A percentile compares a stretch with the other conserved stretches of the same genome.
Evolutionary conservation across 1,140 invertebrate genomes (phyloP).

Genomic region (Brachionus paranguensis): DNA sequence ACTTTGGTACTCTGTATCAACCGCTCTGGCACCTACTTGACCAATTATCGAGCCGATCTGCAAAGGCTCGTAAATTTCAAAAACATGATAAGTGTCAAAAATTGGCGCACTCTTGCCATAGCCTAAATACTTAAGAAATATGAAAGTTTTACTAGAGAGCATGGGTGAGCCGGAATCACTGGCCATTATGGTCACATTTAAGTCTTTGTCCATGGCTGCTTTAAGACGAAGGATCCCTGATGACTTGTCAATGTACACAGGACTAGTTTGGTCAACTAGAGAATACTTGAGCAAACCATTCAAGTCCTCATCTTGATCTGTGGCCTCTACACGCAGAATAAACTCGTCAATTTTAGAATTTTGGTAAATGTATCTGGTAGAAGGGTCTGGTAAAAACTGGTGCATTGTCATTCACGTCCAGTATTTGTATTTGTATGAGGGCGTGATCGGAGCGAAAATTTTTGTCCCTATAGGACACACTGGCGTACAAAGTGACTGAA

Average conservation of each 20-base stretch:
- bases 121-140: background rate
- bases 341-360: background rate
- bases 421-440: conserved; percentile 19
- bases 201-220: background rate
- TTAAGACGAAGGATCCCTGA: conserved; percentile 5
- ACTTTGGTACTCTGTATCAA: background rate
- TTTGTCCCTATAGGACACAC: background rate
- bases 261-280: background rate
- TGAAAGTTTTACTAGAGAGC: background rate
- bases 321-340: background rate
- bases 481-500: background rate
- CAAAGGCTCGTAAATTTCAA: background rate
- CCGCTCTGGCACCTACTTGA: background rate
- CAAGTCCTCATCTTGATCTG: background rate
- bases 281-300: background rate
- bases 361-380: background rate
- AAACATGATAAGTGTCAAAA: background rate
- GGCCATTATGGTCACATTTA: background rate
- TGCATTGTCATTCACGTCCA: conserved; percentile 3
- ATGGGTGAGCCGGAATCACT: background rate
- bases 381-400: background rate
- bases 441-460: background rate
- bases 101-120: background rate
- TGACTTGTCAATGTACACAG: background rate
- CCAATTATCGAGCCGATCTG: background rate